phyloP scores from a whole-genome alignment of 2,113 vertebrate genomes.

The Steatornis caripensis region DNA sequence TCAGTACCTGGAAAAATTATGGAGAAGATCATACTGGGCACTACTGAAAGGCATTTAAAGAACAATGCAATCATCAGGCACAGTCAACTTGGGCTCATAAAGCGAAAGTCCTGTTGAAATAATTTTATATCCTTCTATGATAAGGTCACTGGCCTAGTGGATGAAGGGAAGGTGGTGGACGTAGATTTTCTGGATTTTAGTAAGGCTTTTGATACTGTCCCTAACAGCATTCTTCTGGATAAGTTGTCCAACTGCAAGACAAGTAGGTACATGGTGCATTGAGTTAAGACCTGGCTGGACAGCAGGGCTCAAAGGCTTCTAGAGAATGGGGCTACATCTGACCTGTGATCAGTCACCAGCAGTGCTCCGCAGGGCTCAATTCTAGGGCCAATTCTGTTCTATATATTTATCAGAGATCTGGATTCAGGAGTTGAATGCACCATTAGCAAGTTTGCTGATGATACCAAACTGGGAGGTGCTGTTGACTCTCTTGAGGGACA shows the following conservation, averaged over 20 bases:
- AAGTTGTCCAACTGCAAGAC: background rate
- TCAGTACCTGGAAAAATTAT: background rate
- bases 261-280: background rate
- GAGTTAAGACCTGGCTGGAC: background rate
- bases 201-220: background rate
- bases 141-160: background rate
- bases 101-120: background rate
- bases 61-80: background rate
- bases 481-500: background rate
- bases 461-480: background rate
- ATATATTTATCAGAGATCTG: background rate
- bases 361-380: background rate
- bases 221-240: background rate
- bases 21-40: background rate
- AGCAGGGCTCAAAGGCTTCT: background rate
- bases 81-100: background rate
- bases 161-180: background rate
- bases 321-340: background rate
- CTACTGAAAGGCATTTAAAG: background rate
- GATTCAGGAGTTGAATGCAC: background rate
- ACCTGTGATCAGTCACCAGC: background rate
- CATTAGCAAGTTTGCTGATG: background rate
- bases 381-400: background rate
- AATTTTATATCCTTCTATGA: background rate
- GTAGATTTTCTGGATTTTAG: background rate